Base-by-base conservation (phyloP, 2,113 vertebrate genomes). In the Promerops cafer region DNA sequence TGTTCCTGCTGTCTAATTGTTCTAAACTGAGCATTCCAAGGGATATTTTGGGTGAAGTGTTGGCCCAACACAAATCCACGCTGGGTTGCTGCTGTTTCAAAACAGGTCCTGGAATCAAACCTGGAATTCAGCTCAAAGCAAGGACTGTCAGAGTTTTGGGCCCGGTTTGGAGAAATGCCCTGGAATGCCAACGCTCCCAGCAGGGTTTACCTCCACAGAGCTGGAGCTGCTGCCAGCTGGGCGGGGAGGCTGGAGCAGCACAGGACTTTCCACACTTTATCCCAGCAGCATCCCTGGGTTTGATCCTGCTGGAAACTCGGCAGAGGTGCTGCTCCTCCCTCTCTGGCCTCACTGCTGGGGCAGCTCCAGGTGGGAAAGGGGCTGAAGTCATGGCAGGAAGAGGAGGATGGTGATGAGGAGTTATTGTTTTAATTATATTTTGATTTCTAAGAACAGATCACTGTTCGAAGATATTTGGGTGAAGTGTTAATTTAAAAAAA, bases 341-440 rank as follows among this genome's bases (percentile, higher is more conserved):
- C 8, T 0, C 1, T 2, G 1, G 40, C 30, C 53, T 17, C 4
- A 0, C 2, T 1, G 10, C 4, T 2, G 5, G 28, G 1, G 56
- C 52, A 74, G 75, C 49, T 50, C 26, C 1, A 4, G 61, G 57
- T 5, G 27, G 76, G 33, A 49, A 15, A 18, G 0, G 44, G 44
- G 9, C 57, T 50, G 59, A 22, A 49, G 13, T 23, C 63, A 7
- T 0, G 1, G 54, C 69, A 44, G 15, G 2, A 17, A 59, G 54
- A 9, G 18, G 63, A 27, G 16, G n/a, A 22, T 6, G 13, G 8
- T 37, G 33, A n/a, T 21, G 4, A n/a, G 8, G 4, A 56, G 37
- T 22, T 44, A 16, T 23, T 76, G 14, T 49, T 70, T 71, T 14
- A n/a, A 24, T 56, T 70, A 12, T 40, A 49, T 59, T 37, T 45